Base-by-base conservation (phyloP, 37 sponge, comb jelly and placozoan genomes). In the Dysidea cf. avara region DNA sequence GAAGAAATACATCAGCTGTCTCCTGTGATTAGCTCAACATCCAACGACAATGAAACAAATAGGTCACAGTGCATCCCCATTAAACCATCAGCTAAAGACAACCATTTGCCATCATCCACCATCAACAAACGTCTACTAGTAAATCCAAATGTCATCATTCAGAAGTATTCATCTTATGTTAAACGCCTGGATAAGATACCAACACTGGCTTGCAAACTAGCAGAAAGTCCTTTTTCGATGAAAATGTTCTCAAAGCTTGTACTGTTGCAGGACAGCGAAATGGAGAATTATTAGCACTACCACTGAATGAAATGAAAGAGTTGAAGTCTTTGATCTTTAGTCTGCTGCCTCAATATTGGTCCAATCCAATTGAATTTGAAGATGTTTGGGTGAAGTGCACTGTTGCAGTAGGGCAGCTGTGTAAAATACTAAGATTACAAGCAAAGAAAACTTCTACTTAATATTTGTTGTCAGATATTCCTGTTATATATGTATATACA, bases 331-430 rank as follows among this genome's bases (percentile, higher is more conserved):
- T 34, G 1, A 20, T 56, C 21, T 72, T 72, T 26, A 18, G 5
- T 21, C 59, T 21, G 20, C 35, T 57, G 22, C 33, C 73, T 20
- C 37, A 72, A 24, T 56, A 72, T 34, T 72, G 73, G 73, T 25
- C 13, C 0, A 72, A 59, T 18, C 56, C 73, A 35, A 11, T 18
- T 7, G 73, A 72, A 12, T 72, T 72, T 56, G 73, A 72, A 52
- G 21, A 18, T 36, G 9, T 56, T 11, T 56, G 61, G 61, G 7
- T 29, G 26, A 29, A 29, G 16, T 12, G 9, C 61, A 58, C 11
- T 26, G 12, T 11, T 58, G 61, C 26, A 58, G 26, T 26, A 11
- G 61, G 61, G n/a, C n/a, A n/a, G n/a, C n/a, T n/a, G n/a, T n/a
- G n/a, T n/a, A n/a, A n/a, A n/a, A n/a, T n/a, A n/a, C n/a, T n/a